A percentile compares a stretch with the other conserved stretches of the same genome.
Evolutionary conservation across 1,140 invertebrate species (phyloP).

Genomic region (Limonius californicus): DNA sequence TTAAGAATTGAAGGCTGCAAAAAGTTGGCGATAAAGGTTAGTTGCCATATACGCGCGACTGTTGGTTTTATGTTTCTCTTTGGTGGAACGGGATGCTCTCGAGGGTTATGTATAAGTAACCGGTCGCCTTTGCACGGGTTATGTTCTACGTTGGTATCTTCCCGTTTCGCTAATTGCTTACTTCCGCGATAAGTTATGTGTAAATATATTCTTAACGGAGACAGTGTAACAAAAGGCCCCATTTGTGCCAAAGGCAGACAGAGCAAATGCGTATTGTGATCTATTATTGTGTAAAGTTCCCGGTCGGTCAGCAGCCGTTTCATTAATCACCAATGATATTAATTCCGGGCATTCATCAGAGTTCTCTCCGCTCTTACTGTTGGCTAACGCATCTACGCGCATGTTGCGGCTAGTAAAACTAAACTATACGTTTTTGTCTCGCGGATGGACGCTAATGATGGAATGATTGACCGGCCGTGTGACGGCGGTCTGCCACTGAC

Average conservation of each 20-base stretch:
- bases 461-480: conserved; percentile 36
- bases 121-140: background rate
- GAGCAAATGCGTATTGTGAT: conserved; percentile 32
- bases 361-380: conserved; percentile 27
- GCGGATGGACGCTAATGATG: conserved; percentile 31
- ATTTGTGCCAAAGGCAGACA: conserved; percentile 11
- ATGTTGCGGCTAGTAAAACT: conserved; percentile 22
- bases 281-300: conserved; percentile 38
- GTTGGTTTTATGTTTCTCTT: conserved; percentile 1
- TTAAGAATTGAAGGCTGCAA: conserved; percentile 12
- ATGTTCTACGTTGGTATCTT: background rate
- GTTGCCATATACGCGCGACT: conserved; percentile 3
- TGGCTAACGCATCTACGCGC: conserved; percentile 7
- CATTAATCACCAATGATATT: conserved; percentile 43
- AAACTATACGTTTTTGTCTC: conserved; percentile 27
- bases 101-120: background rate
- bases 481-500: conserved; percentile 34
- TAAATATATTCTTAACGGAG: conserved; percentile 12
- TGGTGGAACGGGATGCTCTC: background rate
- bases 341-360: conserved; percentile 42
- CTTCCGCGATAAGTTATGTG: conserved; percentile 10
- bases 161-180: conserved; percentile 5
- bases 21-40: background rate
- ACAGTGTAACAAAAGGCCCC: conserved; percentile 14
- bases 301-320: conserved; percentile 34